Percentiles rank a stretch among this genome's conserved stretches.
Evolutionary conservation across 2,797 vertebrate species (phyloP).

Genomic region (Mycteria americana): DNA sequence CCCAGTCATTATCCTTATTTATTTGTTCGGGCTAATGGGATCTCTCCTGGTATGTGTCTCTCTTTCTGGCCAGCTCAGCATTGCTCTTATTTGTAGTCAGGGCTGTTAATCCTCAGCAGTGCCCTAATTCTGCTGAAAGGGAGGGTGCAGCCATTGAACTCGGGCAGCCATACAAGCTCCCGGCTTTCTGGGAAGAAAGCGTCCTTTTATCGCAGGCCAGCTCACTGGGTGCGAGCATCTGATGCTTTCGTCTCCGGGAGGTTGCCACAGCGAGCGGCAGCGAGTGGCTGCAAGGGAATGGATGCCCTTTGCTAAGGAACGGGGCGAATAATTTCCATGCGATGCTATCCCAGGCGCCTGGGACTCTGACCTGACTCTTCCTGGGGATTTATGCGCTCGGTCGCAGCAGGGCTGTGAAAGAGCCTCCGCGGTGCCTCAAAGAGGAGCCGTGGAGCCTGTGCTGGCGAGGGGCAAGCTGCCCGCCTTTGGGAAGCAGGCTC

Average conservation of each 20-base stretch:
- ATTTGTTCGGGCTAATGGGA: not conserved
- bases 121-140: not conserved
- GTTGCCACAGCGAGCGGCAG: not conserved
- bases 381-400: not conserved
- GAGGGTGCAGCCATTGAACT: not conserved
- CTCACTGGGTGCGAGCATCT: not conserved
- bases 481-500: not conserved
- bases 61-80: not conserved
- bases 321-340: not conserved
- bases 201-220: not conserved
- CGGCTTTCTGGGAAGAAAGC: not conserved
- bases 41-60: not conserved
- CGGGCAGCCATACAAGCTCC: not conserved
- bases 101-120: slow-evolving; percentile 8
- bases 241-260: not conserved
- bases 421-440: not conserved
- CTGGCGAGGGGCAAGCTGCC: not conserved
- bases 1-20: not conserved
- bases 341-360: not conserved
- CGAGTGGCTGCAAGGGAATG: not conserved
- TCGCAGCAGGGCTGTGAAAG: not conserved
- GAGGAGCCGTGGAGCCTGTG: not conserved
- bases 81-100: not conserved
- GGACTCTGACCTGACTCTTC: not conserved
- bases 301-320: not conserved